Percentiles rank a stretch among this genome's conserved stretches.
Evolutionary conservation across 2,797 vertebrate species (phyloP).

Genomic region (Diplodus puntazzo): DNA sequence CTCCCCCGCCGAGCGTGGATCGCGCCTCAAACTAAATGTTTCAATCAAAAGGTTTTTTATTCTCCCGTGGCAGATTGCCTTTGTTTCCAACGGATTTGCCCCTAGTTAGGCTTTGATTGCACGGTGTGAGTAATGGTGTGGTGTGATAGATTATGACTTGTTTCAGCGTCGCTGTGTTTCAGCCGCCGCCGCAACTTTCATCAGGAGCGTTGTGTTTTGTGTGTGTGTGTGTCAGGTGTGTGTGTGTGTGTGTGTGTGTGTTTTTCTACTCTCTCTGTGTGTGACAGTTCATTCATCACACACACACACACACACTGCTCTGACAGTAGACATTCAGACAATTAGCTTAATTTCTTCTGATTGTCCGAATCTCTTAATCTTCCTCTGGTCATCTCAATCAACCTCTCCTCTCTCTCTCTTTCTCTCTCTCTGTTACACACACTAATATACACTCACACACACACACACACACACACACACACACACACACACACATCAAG

Average conservation of each 20-base stretch:
- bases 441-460: neutral
- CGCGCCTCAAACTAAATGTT: constrained; percentile 75
- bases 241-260: neutral
- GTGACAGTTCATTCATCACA: constrained; percentile 19
- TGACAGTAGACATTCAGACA: constrained; percentile 28
- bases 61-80: constrained; percentile 69
- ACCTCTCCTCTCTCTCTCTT: constrained; percentile 10
- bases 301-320: constrained; percentile 1
- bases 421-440: neutral
- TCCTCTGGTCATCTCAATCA: constrained; percentile 50
- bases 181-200: constrained; percentile 55
- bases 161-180: constrained; percentile 34
- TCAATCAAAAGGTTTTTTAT: constrained; percentile 73
- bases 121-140: constrained; percentile 47
- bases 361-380: constrained; percentile 66
- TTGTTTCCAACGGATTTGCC: constrained; percentile 76
- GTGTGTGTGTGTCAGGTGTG: neutral
- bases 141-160: constrained; percentile 63
- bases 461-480: constrained; percentile 27
- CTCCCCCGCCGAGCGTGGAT: constrained; percentile 44
- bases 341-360: constrained; percentile 48
- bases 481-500: constrained; percentile 37
- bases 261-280: constrained; percentile 19
- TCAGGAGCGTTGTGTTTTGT: constrained; percentile 24
- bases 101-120: constrained; percentile 78